These are phyloP conservation scores for Andrena flavipes DNA, from an alignment of 2,888 invertebrate species.

Conservation along the genomic window DNA sequence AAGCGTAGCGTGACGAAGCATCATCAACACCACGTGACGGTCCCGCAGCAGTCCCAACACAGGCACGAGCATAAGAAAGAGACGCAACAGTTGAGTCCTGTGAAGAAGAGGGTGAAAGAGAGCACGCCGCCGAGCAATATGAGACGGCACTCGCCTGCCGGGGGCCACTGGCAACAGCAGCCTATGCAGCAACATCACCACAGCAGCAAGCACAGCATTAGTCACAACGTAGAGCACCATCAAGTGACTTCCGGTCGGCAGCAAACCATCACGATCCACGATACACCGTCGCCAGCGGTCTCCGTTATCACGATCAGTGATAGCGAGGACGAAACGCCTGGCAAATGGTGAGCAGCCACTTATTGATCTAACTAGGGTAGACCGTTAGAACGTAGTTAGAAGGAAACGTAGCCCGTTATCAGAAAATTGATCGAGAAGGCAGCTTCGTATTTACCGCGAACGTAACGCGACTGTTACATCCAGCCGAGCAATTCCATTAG, in stretches of 20 bases:
- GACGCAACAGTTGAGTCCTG: constrained; percentile 96
- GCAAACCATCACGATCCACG: constrained; percentile 97
- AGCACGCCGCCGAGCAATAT: constrained; percentile 92
- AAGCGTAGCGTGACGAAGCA: constrained; percentile 87
- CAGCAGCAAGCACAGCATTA: constrained; percentile 74
- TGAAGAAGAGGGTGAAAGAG: constrained; percentile 98
- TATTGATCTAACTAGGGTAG: background rate
- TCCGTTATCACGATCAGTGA: constrained; percentile 98
- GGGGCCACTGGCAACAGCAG: constrained; percentile 84
- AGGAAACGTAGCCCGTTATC: constrained; percentile 10
- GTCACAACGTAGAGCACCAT: constrained; percentile 80
- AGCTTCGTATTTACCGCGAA: constrained; percentile 2
- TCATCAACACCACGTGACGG: constrained; percentile 87
- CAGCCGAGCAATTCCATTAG: constrained; percentile 3
- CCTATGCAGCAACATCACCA: constrained; percentile 77
- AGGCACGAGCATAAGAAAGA: constrained; percentile 91
- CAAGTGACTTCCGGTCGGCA: constrained; percentile 86
- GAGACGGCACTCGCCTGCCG: constrained; percentile 82
- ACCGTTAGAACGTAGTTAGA: constrained; percentile 35
- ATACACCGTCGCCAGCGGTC: constrained; percentile 97
- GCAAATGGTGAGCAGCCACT: constrained; percentile 81
- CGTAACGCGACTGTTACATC: background rate
- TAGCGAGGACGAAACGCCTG: constrained; percentile 94
- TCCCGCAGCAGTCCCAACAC: constrained; percentile 87
- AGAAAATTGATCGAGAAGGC: constrained; percentile 10